These are phyloP conservation scores for Probosciger aterrimus DNA, from an alignment of 2,113 vertebrate species.

Conservation along the genomic window DNA sequence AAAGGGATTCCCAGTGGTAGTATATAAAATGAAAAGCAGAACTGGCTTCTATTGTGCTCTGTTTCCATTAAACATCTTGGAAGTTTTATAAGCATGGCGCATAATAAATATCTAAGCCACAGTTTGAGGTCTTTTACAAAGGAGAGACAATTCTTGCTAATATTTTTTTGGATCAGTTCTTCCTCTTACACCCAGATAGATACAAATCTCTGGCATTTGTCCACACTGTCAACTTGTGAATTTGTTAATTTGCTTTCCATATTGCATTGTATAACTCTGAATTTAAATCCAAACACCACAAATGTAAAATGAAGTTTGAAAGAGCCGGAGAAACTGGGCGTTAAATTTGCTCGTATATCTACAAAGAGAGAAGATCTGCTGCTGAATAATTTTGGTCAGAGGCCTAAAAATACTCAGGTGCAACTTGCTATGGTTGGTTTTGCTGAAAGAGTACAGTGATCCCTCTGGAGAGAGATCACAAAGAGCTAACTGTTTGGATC, in stretches of 20 bases:
- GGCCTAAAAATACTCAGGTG: neutral
- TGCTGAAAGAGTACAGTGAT: constrained; percentile 6
- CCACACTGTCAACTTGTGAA: neutral
- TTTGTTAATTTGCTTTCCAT: constrained; percentile 49
- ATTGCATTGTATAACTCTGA: neutral
- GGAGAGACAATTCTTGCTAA: neutral
- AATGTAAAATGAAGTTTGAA: neutral
- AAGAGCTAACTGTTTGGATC: constrained; percentile 15
- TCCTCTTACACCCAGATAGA: neutral
- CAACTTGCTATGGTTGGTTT: neutral
- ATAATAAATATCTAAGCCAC: constrained; percentile 52
- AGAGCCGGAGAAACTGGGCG: neutral
- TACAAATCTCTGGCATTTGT: constrained; percentile 21
- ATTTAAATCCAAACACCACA: neutral
- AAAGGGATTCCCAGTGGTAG: constrained; percentile 53
- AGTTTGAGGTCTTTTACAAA: constrained; percentile 26
- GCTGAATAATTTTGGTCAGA: neutral
- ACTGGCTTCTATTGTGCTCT: constrained; percentile 46
- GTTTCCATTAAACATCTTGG: constrained; percentile 55
- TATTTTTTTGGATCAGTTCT: constrained; percentile 15
- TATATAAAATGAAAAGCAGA: constrained; percentile 65
- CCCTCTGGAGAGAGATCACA: constrained; percentile 38
- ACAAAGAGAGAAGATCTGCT: neutral
- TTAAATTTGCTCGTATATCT: neutral
- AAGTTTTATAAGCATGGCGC: constrained; percentile 29